Percentiles rank a stretch among this genome's conserved stretches.
These are phyloP conservation scores for Zoroaster sp. DNA, from an alignment of 53 echinoderm and acorn worm genomes.

Conservation along the genomic window DNA sequence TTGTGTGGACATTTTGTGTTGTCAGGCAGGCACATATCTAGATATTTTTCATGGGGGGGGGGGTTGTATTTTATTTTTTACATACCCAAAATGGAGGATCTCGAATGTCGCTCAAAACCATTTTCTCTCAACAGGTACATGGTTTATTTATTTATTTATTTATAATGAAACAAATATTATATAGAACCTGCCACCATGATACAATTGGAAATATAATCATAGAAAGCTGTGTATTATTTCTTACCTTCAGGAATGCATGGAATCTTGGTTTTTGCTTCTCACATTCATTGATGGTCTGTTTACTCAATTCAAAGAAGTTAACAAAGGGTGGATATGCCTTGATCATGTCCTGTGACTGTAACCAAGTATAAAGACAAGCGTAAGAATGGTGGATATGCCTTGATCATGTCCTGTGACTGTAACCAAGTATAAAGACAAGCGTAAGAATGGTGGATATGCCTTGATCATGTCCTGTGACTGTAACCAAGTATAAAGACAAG, in stretches of 20 bases:
- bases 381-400: conserved; percentile 96
- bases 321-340: conserved; percentile 98
- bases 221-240: neutral
- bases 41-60: no score
- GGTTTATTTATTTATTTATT: no score
- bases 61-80: no score
- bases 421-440: conserved; percentile 11
- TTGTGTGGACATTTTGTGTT: no score
- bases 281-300: conserved; percentile 83
- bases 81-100: no score
- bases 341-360: conserved; percentile 86
- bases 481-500: conserved; percentile 8
- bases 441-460: conserved; percentile 95
- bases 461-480: conserved; percentile 91
- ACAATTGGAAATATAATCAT: no score
- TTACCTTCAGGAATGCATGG: conserved; percentile 97
- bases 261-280: conserved; percentile 90
- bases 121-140: no score
- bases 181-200: no score
- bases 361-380: neutral
- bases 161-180: no score
- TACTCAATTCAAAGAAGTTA: conserved; percentile 95
- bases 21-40: no score
- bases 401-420: conserved; percentile 87
- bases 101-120: no score